Evolutionary conservation across 2,113 vertebrate species (phyloP).

Genomic region (Elachura formosa): DNA sequence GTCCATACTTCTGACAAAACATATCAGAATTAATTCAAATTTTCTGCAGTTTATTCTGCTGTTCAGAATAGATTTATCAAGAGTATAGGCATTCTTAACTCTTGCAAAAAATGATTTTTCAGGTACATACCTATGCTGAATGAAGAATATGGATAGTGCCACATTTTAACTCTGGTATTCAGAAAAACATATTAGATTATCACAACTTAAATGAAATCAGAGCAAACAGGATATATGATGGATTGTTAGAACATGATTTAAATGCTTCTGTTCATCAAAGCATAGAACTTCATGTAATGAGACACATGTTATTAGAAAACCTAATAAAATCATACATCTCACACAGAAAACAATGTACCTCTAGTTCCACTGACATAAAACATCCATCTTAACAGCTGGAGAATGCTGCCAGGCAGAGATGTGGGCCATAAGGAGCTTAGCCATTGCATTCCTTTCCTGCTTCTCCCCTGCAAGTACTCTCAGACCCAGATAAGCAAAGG

Average conservation of each 20-base stretch:
- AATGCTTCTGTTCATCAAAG: slow-evolving; percentile 1
- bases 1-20: background rate
- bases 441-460: slow-evolving; percentile 19
- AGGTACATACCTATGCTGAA: background rate
- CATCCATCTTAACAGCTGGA: slow-evolving; percentile 27
- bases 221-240: background rate
- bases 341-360: background rate
- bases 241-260: slow-evolving; percentile 1
- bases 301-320: no score
- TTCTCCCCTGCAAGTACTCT: slow-evolving; percentile 17
- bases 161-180: background rate
- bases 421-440: slow-evolving; percentile 27
- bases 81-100: background rate
- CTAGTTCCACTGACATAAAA: background rate
- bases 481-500: background rate
- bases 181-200: slow-evolving; percentile 14
- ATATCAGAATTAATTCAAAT: background rate
- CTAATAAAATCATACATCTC: slow-evolving; percentile 5
- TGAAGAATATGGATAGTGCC: background rate
- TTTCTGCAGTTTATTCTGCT: background rate
- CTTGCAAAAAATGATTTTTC: background rate
- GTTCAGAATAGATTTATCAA: background rate
- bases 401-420: slow-evolving; percentile 25
- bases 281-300: background rate
- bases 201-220: slow-evolving; percentile 10